A percentile compares a stretch with the other conserved stretches of the same genome.
Evolutionary conservation across 2,113 vertebrate species (phyloP).

Genomic region (Cheirogaleus medius): DNA sequence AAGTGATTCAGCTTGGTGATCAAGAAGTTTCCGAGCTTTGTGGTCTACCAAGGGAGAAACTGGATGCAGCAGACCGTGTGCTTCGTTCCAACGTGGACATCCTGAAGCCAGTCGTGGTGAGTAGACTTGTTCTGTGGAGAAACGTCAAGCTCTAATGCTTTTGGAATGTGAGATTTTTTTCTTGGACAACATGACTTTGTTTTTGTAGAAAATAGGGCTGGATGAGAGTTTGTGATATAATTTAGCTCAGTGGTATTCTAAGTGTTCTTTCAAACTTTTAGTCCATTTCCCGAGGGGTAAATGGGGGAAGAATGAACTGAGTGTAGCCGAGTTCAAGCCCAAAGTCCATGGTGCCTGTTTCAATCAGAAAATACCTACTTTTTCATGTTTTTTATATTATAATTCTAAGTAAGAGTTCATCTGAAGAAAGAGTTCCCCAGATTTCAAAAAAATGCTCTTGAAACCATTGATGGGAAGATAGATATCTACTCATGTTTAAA

Average conservation of each 20-base stretch:
- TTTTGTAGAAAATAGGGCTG: conserved; percentile 35
- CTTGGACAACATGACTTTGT: neutral
- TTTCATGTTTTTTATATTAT: neutral
- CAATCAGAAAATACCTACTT: neutral
- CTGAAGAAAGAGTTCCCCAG: neutral
- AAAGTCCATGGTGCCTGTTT: neutral
- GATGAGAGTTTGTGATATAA: neutral
- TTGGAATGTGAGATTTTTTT: conserved; percentile 29
- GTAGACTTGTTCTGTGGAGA: neutral
- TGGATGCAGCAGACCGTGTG: neutral
- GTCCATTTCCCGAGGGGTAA: neutral
- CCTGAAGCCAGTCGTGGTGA: conserved; percentile 72
- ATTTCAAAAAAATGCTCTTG: neutral
- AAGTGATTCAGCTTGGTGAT: conserved; percentile 45
- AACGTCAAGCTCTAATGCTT: neutral
- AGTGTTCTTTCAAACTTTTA: conserved; percentile 42
- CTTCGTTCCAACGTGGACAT: conserved; percentile 69
- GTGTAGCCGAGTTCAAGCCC: neutral
- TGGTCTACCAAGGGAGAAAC: conserved; percentile 46
- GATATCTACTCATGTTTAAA: neutral
- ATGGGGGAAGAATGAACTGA: neutral
- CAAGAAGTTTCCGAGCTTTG: conserved; percentile 63
- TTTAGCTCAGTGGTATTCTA: neutral
- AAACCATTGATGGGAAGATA: neutral
- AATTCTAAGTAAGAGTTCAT: conserved; percentile 10